Conservation (phyloP, 2,888 invertebrate genomes). For the Lasioglossum oenotherae region DNA sequence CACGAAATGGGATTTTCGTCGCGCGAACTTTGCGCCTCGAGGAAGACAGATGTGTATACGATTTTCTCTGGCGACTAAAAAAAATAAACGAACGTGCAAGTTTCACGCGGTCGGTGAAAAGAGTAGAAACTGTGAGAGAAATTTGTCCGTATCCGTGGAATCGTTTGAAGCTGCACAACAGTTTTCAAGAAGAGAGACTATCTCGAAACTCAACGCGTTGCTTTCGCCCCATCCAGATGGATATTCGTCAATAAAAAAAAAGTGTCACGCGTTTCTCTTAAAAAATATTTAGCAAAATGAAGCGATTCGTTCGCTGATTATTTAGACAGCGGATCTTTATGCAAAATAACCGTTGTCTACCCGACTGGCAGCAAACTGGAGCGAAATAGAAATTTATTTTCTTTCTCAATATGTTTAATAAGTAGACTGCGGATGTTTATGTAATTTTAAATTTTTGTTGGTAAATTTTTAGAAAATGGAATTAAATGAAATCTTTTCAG, state of each 20-base stretch:
- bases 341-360: too few relatives aligned
- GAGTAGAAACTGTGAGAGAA: not conserved
- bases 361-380: too few relatives aligned
- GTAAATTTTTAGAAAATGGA: too few relatives aligned
- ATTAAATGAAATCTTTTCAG: too few relatives aligned
- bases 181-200: not conserved
- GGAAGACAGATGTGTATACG: not conserved
- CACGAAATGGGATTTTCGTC: slow-evolving; percentile 19
- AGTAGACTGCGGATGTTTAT: too few relatives aligned
- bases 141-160: not conserved
- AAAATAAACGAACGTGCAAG: not conserved
- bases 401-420: too few relatives aligned
- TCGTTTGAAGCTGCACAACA: not conserved
- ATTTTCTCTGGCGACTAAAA: not conserved
- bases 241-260: too few relatives aligned
- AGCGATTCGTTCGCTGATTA: too few relatives aligned
- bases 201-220: not conserved
- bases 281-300: not conserved
- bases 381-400: not conserved
- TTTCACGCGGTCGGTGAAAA: not conserved
- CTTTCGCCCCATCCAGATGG: too few relatives aligned
- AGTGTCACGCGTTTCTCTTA: too few relatives aligned
- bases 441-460: too few relatives aligned
- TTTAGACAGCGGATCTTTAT: too few relatives aligned
- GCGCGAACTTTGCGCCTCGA: not conserved